Conservation (phyloP, 2,113 vertebrate genomes). For the Cryptotis parvus region DNA sequence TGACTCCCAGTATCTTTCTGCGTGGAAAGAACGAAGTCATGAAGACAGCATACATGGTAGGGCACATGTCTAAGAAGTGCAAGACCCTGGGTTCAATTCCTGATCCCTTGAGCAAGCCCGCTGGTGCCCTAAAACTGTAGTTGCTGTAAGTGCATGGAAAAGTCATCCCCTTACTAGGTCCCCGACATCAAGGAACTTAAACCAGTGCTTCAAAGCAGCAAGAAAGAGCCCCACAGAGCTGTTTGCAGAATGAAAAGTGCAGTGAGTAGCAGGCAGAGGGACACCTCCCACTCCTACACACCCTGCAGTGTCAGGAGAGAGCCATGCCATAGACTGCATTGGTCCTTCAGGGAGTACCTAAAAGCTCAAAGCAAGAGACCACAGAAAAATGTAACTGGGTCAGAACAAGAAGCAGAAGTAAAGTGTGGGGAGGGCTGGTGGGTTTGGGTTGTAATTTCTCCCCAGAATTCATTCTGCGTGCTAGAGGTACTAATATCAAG, state of each 20-base stretch:
- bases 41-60: too few species aligned
- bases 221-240: neutral
- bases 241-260: neutral
- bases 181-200: neutral
- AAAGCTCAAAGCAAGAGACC: slow-evolving; percentile 29
- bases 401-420: neutral
- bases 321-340: neutral
- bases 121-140: neutral
- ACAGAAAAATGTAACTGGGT: neutral
- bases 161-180: neutral
- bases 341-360: slow-evolving; percentile 20
- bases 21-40: neutral
- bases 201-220: slow-evolving; percentile 1
- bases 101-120: too few species aligned
- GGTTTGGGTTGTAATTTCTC: neutral
- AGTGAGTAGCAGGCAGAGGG: neutral
- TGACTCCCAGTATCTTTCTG: neutral
- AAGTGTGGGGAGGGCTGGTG: neutral
- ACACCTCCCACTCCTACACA: neutral
- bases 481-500: neutral
- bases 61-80: too few species aligned
- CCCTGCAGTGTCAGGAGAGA: slow-evolving; percentile 15
- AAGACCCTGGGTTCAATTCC: too few species aligned
- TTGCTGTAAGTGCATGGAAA: neutral
- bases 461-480: neutral